Evolutionary conservation across 2,888 invertebrate species (phyloP), one percentile per base, ranked within the genome.

Genomic region (Yponomeuta sedellus): DNA sequence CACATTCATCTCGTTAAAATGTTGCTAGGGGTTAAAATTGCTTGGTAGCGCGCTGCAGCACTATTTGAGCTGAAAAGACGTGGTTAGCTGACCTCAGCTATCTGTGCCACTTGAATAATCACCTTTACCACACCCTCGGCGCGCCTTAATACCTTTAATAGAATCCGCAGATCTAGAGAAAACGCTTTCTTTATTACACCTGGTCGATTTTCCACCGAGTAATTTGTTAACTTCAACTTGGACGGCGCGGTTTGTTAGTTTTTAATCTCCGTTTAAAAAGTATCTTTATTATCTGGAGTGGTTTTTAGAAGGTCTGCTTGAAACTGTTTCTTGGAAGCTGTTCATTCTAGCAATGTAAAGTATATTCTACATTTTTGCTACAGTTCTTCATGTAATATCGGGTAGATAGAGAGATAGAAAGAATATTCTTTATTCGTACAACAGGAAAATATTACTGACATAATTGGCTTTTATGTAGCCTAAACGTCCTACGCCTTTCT

Each of bases 11-110:
- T 16, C 12, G 44, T 52, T 52, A 16, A 52, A 52, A 52, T 5
- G 16, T 2, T 16, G 44, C 44, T 16, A 52, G 44, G 16, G 44
- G 44, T 12, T 16, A 16, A 52, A 52, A 52, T 52, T 52, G 44
- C 44, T 52, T 52, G 44, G 44, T 52, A 52, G 44, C 44, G 44
- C 44, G 44, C 44, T 12, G 44, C 44, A 52, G 44, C 44, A 52
- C 44, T 52, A 52, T 52, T 52, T 52, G 44, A 52, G 44, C 44
- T 52, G 44, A 52, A 52, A 52, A 16, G 44, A 59, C 59, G 58
- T n/a, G 58, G 58, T 58, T 58, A 20, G 59, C 59, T 59, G 59
- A 59, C 59, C 25, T 25, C 22, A 59, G 59, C 59, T 59, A 59
- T 59, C 59, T 20, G 44, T 52, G 25, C 22, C 59, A 59, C 59